A percentile compares a stretch with the other conserved stretches of the same genome.
These are phyloP conservation scores for Falco novaeseelandiae DNA, from an alignment of 2,797 vertebrate genomes.

Conservation along the genomic window DNA sequence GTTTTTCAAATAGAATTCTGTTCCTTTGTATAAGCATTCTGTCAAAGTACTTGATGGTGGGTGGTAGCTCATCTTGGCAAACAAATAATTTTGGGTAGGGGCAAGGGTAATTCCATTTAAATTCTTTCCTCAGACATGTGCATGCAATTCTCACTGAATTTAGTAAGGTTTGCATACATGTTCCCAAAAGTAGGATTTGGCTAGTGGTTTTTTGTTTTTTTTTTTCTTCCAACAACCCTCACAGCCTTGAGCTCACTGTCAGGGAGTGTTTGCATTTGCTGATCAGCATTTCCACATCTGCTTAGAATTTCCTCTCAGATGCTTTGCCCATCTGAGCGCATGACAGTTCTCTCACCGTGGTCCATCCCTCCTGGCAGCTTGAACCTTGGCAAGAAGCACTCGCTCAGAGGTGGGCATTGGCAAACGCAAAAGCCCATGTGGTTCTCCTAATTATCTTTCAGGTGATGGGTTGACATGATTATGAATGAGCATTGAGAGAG, in stretches of 20 bases:
- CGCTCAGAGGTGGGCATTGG: background rate
- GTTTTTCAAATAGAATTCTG: constrained; percentile 18
- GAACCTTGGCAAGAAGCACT: background rate
- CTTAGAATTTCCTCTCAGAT: constrained; percentile 42
- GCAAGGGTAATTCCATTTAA: background rate
- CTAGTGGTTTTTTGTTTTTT: background rate
- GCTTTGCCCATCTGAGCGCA: constrained; percentile 11
- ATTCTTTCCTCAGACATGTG: background rate
- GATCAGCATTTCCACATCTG: constrained; percentile 2
- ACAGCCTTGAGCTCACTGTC: background rate
- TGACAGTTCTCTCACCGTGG: background rate
- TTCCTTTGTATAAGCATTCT: background rate
- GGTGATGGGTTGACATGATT: background rate
- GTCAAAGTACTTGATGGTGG: background rate
- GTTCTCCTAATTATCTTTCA: background rate
- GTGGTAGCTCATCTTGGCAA: background rate
- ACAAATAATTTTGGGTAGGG: background rate
- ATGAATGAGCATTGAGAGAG: background rate
- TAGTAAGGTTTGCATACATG: background rate
- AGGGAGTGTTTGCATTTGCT: background rate
- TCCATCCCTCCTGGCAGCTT: background rate
- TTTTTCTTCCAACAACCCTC: background rate
- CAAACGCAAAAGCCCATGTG: background rate
- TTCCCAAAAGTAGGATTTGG: constrained; percentile 14
- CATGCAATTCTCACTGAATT: background rate